These are phyloP conservation scores for Urocyon cinereoargenteus DNA, from an alignment of 2,797 vertebrate species.

Conservation along the genomic window DNA sequence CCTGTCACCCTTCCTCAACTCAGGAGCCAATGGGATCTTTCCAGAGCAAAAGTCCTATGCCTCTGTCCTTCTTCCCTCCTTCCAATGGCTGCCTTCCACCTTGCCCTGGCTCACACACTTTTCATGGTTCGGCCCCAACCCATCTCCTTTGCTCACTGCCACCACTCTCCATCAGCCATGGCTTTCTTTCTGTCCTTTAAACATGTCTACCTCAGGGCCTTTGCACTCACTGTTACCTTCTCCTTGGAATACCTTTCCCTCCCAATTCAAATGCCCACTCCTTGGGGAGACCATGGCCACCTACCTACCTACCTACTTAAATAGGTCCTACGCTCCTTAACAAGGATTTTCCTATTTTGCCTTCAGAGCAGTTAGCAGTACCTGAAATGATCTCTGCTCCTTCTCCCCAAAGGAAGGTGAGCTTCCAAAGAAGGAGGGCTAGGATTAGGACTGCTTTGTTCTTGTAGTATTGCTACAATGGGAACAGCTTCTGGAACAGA, in stretches of 20 bases:
- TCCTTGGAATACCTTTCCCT: not conserved
- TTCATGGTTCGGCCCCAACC: too few relatives aligned
- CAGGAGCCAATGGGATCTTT: not conserved
- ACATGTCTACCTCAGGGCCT: not conserved
- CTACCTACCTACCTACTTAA: not conserved
- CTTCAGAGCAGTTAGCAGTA: not conserved
- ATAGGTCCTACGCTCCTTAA: not conserved
- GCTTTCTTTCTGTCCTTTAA: not conserved
- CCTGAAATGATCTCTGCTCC: not conserved
- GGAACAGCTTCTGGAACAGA: not conserved
- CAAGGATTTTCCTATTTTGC: not conserved
- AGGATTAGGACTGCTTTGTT: not conserved
- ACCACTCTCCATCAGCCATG: not conserved
- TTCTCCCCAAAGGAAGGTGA: not conserved
- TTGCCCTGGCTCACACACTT: too few relatives aligned
- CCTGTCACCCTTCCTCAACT: not conserved
- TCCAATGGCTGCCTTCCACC: not conserved
- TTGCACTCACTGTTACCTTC: not conserved
- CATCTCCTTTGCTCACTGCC: not conserved
- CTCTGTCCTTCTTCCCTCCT: not conserved
- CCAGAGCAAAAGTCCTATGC: rapidly evolving
- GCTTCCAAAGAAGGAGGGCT: not conserved
- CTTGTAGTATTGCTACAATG: not conserved
- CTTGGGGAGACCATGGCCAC: not conserved
- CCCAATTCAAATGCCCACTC: not conserved